Conservation (phyloP, 2,888 invertebrate genomes). For the Boloria euphrosyne region DNA sequence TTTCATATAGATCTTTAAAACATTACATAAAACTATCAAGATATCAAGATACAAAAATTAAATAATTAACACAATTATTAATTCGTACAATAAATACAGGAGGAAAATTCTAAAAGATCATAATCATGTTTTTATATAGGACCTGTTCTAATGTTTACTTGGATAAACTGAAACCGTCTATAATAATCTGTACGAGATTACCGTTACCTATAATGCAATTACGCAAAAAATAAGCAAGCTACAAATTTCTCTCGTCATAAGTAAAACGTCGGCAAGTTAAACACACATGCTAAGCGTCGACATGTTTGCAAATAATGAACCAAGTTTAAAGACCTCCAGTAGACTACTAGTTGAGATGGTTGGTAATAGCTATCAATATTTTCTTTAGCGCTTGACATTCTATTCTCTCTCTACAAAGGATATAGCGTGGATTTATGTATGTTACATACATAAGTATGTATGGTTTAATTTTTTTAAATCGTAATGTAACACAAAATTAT, state of each 20-base stretch:
- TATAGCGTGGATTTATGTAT: no score
- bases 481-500: no score
- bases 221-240: conserved; percentile 20
- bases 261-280: conserved; percentile 25
- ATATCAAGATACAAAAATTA: no score
- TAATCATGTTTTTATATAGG: no score
- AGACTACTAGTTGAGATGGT: conserved; percentile 42
- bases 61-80: no score
- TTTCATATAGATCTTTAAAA: no score
- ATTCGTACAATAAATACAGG: no score
- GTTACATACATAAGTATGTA: no score
- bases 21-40: no score
- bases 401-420: conserved; percentile 39
- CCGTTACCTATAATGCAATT: conserved; percentile 14
- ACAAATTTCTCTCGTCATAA: conserved; percentile 28
- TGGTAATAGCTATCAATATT: conserved; percentile 48
- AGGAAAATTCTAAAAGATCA: no score
- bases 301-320: conserved; percentile 39
- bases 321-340: conserved; percentile 42
- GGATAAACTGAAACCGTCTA: background rate
- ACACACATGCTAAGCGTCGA: conserved; percentile 23
- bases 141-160: background rate
- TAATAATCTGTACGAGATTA: background rate
- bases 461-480: no score
- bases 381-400: conserved; percentile 55